Conservation (phyloP, 1,140 invertebrate genomes). For the Bombus affinis region DNA sequence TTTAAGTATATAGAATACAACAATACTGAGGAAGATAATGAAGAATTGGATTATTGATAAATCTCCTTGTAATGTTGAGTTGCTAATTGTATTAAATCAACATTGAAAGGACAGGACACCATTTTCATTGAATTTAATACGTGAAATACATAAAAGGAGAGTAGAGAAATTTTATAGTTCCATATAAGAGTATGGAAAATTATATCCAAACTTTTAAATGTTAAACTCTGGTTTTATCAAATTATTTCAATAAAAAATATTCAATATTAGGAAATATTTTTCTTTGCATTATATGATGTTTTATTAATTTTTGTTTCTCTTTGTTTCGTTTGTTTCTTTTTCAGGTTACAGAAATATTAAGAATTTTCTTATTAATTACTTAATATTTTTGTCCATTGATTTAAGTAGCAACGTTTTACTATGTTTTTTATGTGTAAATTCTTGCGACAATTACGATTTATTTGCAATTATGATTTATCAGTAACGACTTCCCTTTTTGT, state of each 20-base stretch:
- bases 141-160: neutral
- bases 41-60: neutral
- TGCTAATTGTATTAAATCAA: neutral
- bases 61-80: neutral
- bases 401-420: neutral
- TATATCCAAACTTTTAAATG: neutral
- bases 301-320: neutral
- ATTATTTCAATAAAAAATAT: neutral
- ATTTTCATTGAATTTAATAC: neutral
- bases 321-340: neutral
- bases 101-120: neutral
- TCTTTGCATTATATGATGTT: neutral
- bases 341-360: neutral
- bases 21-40: neutral
- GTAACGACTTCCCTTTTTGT: conserved; percentile 43
- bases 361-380: neutral
- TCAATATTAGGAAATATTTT: neutral
- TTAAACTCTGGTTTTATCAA: neutral
- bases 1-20: neutral
- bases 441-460: neutral
- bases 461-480: conserved; percentile 10
- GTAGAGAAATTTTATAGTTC: neutral
- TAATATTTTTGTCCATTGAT: neutral
- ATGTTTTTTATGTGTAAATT: neutral
- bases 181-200: neutral